Conservation (phyloP, 1,140 invertebrate genomes). For the Augochlora pura region DNA sequence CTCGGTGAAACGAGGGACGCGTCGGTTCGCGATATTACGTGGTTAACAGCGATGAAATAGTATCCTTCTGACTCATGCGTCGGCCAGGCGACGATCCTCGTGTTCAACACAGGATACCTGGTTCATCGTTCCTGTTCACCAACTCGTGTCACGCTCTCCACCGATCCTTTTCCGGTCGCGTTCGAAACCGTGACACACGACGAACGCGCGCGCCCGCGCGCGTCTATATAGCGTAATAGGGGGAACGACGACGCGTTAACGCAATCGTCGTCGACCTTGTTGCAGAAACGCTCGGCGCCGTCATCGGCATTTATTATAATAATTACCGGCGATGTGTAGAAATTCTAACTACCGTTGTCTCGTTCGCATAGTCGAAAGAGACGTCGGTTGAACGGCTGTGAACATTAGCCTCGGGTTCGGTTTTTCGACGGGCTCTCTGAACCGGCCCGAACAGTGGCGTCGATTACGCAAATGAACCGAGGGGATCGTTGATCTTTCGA, state of each 20-base stretch:
- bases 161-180: constrained; percentile 41
- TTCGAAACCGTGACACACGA: constrained; percentile 29
- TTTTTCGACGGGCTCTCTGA: no score
- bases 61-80: neutral
- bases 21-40: neutral
- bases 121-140: constrained; percentile 24
- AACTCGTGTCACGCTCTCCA: constrained; percentile 31
- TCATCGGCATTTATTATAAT: constrained; percentile 50
- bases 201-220: neutral
- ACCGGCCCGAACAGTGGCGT: constrained; percentile 17
- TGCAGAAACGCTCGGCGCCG: constrained; percentile 31
- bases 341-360: constrained; percentile 38
- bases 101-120: constrained; percentile 12
- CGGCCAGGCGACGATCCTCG: neutral
- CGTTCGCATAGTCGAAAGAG: constrained; percentile 33
- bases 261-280: constrained; percentile 53
- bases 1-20: neutral
- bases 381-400: constrained; percentile 30
- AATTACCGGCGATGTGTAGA: constrained; percentile 15
- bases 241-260: constrained; percentile 22
- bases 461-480: constrained; percentile 35
- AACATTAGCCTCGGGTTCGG: constrained; percentile 14
- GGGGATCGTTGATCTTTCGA: constrained; percentile 39
- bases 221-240: constrained; percentile 22
- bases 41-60: neutral